Conservation (phyloP, 2,797 vertebrate genomes). For the Zonotrichia albicollis region DNA sequence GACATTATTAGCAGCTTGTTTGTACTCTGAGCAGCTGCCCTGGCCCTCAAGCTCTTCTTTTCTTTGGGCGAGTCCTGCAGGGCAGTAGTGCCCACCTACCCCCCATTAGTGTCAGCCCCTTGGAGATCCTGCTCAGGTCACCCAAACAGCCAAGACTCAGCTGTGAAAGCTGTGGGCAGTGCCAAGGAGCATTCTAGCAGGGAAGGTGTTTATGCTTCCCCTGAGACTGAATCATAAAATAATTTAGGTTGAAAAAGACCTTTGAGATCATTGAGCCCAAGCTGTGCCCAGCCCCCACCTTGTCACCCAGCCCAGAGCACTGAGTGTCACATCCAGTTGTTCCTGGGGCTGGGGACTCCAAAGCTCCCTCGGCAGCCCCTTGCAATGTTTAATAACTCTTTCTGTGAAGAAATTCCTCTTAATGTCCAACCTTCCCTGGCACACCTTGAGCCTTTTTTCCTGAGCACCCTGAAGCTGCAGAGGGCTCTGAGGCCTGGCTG, state of each 20-base stretch:
- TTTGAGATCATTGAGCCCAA: not conserved
- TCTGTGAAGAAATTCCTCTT: not conserved
- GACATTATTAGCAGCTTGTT: not conserved
- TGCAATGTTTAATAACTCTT: not conserved
- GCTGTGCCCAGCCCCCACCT: accelerated
- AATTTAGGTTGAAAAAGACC: not conserved
- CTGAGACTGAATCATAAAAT: not conserved
- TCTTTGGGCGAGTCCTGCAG: not conserved
- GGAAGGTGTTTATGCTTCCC: not conserved
- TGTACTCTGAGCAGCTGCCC: not conserved
- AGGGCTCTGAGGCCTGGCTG: not conserved
- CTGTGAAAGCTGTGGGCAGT: not conserved
- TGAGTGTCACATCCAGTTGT: not conserved
- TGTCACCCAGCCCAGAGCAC: not conserved
- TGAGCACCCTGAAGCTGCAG: accelerated
- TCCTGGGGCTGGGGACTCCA: not conserved
- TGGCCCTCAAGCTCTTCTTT: not conserved
- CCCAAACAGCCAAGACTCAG: not conserved
- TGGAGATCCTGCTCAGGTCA: not conserved
- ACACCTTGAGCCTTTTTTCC: not conserved
- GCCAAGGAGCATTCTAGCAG: not conserved
- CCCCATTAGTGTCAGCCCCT: not conserved
- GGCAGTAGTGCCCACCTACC: not conserved
- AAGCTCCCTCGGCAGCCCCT: not conserved
- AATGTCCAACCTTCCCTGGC: not conserved